These are phyloP conservation scores for Sinocyclocheilus anshuiensis DNA, from an alignment of 2,113 vertebrate species.

Conservation along the genomic window DNA sequence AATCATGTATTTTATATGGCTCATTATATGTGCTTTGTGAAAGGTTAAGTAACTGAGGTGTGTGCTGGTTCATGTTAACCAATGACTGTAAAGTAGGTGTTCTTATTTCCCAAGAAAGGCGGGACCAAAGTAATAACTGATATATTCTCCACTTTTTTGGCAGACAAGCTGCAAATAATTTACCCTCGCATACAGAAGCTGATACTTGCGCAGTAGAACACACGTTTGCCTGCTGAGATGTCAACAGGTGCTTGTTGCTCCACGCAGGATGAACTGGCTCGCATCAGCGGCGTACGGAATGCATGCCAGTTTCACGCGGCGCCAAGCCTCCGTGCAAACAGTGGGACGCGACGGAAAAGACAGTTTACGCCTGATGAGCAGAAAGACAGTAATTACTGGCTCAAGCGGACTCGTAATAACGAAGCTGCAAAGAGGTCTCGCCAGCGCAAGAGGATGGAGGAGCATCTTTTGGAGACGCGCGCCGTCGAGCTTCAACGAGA, in stretches of 20 bases:
- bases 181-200: not conserved
- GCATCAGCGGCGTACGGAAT: not conserved
- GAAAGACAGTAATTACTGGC: slow-evolving; percentile 66
- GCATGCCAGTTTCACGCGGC: not conserved
- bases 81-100: slow-evolving; percentile 40
- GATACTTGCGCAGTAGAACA: no score
- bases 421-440: slow-evolving; percentile 69
- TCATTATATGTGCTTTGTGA: not conserved
- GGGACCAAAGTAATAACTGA: slow-evolving; percentile 1
- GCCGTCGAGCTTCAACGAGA: slow-evolving; percentile 63
- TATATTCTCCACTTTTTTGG: not conserved
- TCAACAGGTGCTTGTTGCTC: slow-evolving; percentile 27
- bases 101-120: slow-evolving; percentile 3
- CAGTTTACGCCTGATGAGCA: slow-evolving; percentile 62
- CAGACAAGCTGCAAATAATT: not conserved
- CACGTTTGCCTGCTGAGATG: slow-evolving; percentile 11
- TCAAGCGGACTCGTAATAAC: slow-evolving; percentile 68
- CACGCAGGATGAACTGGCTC: not conserved
- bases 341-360: slow-evolving; percentile 53
- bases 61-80: not conserved
- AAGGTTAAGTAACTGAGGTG: not conserved
- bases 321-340: not conserved
- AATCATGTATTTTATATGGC: not conserved
- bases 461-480: slow-evolving; percentile 61
- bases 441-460: slow-evolving; percentile 64